Evolutionary conservation across 2,113 vertebrate genomes (phyloP).

Genomic region (Bubo blakistoni): DNA sequence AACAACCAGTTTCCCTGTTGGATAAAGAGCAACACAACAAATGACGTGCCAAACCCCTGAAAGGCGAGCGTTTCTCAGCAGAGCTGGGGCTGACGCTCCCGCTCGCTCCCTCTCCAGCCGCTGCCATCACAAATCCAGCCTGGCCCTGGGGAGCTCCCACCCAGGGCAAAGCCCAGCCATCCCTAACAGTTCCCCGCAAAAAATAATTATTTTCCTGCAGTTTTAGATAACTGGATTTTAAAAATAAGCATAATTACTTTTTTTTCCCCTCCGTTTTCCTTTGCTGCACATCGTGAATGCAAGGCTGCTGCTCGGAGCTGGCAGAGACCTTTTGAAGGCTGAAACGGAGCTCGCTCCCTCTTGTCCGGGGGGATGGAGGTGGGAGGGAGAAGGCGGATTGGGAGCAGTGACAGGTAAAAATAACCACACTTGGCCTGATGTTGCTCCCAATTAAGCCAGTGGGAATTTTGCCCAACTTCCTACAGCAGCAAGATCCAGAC

Average conservation of each 20-base stretch:
- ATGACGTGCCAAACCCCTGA: not conserved
- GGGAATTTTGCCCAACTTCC: constrained; percentile 32
- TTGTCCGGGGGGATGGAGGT: not conserved
- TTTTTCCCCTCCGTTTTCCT: not conserved
- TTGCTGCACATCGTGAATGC: fast-evolving
- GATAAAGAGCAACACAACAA: not conserved
- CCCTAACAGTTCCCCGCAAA: not conserved
- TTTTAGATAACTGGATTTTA: constrained; percentile 2
- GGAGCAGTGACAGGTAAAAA: constrained; percentile 51
- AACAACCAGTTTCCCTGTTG: not conserved
- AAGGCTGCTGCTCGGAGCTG: not conserved
- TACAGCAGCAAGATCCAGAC: not conserved
- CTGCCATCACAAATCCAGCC: not conserved
- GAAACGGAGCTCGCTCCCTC: not conserved
- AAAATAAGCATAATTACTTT: not conserved
- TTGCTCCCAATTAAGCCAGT: constrained; percentile 22
- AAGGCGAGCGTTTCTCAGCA: not conserved
- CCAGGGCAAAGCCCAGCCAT: not conserved
- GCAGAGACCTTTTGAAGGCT: not conserved
- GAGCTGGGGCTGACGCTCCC: not conserved
- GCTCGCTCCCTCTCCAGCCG: not conserved
- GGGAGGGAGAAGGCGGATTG: not conserved
- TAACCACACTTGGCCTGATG: constrained; percentile 19
- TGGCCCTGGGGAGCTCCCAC: not conserved
- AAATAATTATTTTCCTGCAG: not conserved